Evolutionary conservation across 1,140 invertebrate species (phyloP).

Genomic region (Cydia fagiglandana): DNA sequence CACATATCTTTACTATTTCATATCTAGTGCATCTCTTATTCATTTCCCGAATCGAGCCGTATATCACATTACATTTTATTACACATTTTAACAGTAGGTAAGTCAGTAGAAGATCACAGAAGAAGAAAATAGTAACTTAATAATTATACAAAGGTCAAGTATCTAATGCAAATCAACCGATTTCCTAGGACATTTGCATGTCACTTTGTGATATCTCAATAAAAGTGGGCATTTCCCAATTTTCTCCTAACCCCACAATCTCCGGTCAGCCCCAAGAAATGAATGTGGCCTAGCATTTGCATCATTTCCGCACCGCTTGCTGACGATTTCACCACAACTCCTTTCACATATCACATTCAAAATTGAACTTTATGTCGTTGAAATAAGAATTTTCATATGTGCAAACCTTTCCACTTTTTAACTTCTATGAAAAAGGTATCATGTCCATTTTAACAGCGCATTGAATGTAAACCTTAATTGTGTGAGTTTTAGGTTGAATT

Average conservation of each 20-base stretch:
- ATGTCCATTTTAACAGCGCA: not conserved
- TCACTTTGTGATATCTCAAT: not conserved
- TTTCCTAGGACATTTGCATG: not conserved
- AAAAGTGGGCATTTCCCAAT: not conserved
- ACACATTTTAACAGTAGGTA: no score
- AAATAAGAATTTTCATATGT: not conserved
- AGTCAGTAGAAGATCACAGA: no score
- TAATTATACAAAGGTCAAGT: no score
- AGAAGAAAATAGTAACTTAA: no score
- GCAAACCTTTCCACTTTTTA: not conserved
- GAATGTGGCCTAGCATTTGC: not conserved
- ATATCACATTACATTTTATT: no score
- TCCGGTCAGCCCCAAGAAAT: slow-evolving; percentile 8
- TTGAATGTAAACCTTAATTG: not conserved
- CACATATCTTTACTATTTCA: no score
- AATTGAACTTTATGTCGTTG: not conserved
- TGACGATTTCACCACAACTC: not conserved
- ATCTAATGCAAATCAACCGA: not conserved
- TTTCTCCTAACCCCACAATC: not conserved
- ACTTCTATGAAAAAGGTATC: not conserved
- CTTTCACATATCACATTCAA: not conserved
- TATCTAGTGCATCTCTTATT: no score
- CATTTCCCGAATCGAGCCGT: no score
- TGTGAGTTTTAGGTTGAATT: not conserved
- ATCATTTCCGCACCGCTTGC: slow-evolving; percentile 6